Percentiles rank a stretch among this genome's conserved stretches.
Evolutionary conservation across 1,140 invertebrate species (phyloP).

Genomic region (Hyles vespertilio): DNA sequence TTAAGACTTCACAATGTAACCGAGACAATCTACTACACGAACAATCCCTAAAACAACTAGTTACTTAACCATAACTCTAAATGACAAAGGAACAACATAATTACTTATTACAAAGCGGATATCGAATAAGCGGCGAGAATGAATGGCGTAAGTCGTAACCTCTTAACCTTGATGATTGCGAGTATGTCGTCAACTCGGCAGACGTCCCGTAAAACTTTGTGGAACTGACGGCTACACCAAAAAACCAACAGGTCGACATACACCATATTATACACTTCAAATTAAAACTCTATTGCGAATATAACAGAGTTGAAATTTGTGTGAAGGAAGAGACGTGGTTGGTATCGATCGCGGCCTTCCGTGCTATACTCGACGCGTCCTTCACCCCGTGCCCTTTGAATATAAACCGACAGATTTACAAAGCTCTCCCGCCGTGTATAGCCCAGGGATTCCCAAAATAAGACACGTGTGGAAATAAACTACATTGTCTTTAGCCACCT

Average conservation of each 20-base stretch:
- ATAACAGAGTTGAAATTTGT: slow-evolving; percentile 5
- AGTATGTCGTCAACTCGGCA: slow-evolving; percentile 15
- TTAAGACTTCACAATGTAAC: too few species aligned
- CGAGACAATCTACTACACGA: too few species aligned
- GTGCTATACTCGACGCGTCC: slow-evolving; percentile 39
- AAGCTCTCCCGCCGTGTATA: not conserved
- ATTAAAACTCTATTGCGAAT: not conserved
- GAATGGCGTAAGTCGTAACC: not conserved
- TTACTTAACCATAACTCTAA: too few species aligned
- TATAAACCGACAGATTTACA: slow-evolving; percentile 29
- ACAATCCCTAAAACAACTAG: too few species aligned
- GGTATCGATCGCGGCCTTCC: slow-evolving; percentile 44
- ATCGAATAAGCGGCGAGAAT: too few species aligned
- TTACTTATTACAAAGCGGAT: too few species aligned
- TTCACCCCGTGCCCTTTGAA: slow-evolving; percentile 62
- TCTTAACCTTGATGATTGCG: slow-evolving; percentile 21
- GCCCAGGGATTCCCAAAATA: too few species aligned
- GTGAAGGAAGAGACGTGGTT: slow-evolving; percentile 17
- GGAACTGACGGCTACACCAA: too few species aligned
- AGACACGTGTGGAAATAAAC: too few species aligned
- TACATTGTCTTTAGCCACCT: too few species aligned
- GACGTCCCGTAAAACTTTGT: too few species aligned
- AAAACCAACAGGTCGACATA: slow-evolving; percentile 19
- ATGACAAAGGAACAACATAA: too few species aligned
- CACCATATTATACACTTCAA: not conserved